These are phyloP conservation scores for Callosobruchus maculatus DNA, from an alignment of 2,888 invertebrate genomes.

Conservation along the genomic window DNA sequence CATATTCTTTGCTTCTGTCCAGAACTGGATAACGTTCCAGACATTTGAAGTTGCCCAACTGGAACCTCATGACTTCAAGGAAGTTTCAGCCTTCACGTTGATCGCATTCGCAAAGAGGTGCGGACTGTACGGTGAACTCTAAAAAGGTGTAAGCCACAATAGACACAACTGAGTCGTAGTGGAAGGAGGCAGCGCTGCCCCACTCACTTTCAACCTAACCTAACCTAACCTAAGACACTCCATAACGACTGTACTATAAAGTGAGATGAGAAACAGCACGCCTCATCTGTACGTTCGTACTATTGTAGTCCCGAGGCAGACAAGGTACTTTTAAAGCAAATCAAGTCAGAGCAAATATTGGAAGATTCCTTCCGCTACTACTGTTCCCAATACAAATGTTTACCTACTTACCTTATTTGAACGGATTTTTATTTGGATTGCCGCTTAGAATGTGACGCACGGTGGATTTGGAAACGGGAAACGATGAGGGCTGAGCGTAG, in stretches of 20 bases:
- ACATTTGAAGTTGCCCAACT: too few species aligned
- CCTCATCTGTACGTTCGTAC: neutral
- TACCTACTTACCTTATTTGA: constrained; percentile 46
- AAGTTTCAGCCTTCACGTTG: too few species aligned
- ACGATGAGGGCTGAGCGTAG: neutral
- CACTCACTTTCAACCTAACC: too few species aligned
- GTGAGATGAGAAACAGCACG: neutral
- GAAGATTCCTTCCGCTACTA: constrained; percentile 45
- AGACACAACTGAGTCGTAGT: too few species aligned
- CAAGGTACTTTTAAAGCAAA: constrained; percentile 36
- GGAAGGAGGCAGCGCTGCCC: too few species aligned
- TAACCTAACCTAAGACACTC: neutral
- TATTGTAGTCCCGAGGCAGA: constrained; percentile 7
- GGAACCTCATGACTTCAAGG: too few species aligned
- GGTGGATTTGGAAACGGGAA: neutral
- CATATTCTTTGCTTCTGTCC: too few species aligned
- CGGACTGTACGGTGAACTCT: too few species aligned
- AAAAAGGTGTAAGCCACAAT: too few species aligned
- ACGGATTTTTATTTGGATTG: constrained; percentile 44
- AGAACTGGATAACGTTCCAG: too few species aligned
- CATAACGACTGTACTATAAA: neutral
- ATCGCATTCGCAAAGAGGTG: too few species aligned
- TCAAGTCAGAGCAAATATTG: constrained; percentile 46
- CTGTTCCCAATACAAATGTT: constrained; percentile 46
- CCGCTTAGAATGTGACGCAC: constrained; percentile 27